phyloP scores from a whole-genome alignment of 2,113 vertebrate species.

The Leptobrachium ailaonicum region DNA sequence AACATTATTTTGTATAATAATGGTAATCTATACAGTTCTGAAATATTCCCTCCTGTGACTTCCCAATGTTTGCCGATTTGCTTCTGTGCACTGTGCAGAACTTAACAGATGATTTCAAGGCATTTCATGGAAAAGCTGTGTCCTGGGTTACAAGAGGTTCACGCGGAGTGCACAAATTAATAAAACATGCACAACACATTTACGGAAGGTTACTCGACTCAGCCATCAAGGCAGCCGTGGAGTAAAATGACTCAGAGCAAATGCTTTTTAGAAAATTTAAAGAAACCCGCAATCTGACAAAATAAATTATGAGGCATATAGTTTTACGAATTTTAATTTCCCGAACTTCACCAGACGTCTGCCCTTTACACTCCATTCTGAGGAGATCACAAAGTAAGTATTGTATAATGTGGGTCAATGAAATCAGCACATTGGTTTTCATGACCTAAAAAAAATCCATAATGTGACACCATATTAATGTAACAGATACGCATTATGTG shows the following conservation, averaged over 20 bases:
- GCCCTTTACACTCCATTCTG: too few relatives aligned
- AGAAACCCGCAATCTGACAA: slow-evolving; percentile 11
- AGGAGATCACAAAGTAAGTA: too few relatives aligned
- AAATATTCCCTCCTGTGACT: not conserved
- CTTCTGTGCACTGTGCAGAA: slow-evolving; percentile 7
- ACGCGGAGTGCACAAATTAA: slow-evolving; percentile 38
- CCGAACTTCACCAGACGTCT: too few relatives aligned
- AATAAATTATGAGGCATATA: not conserved
- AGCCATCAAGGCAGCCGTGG: slow-evolving; percentile 29
- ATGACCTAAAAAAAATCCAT: too few relatives aligned
- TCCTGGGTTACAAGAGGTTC: slow-evolving; percentile 26
- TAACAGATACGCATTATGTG: too few relatives aligned
- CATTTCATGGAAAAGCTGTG: slow-evolving; percentile 19
- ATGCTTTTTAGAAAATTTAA: slow-evolving; percentile 3
- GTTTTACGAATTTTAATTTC: too few relatives aligned
- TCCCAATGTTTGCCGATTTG: not conserved
- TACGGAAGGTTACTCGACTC: slow-evolving; percentile 40
- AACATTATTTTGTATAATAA: not conserved
- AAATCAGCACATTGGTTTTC: too few relatives aligned
- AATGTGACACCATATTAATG: too few relatives aligned
- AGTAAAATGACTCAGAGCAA: slow-evolving; percentile 6
- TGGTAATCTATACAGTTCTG: not conserved
- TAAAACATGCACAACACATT: slow-evolving; percentile 41
- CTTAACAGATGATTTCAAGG: slow-evolving; percentile 20
- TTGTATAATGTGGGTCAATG: too few relatives aligned